phyloP scores from a whole-genome alignment of 2,113 vertebrate species.

The Natator depressus region DNA sequence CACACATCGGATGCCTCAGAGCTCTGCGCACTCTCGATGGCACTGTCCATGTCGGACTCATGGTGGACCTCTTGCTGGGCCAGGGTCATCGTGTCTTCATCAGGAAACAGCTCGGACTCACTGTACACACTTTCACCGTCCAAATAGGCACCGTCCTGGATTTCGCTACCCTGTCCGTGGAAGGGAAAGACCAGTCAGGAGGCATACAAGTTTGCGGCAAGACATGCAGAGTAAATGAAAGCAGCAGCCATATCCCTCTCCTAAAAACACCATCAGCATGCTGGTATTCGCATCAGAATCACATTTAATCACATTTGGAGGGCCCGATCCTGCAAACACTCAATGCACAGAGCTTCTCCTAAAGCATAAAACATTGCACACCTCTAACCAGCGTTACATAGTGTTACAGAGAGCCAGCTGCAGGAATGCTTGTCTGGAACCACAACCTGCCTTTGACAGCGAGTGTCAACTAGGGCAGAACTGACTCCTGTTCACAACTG shows the following conservation, averaged over 20 bases:
- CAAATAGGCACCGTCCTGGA: constrained; percentile 76
- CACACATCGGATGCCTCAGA: constrained; percentile 83
- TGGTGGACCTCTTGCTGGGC: constrained; percentile 80
- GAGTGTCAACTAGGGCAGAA: not conserved
- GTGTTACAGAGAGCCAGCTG: not conserved
- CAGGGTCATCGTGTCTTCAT: constrained; percentile 84
- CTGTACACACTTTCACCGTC: constrained; percentile 83
- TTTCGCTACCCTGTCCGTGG: constrained; percentile 77
- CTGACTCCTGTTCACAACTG: not conserved
- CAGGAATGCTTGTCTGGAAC: not conserved
- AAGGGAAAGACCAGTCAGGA: not conserved
- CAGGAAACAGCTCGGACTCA: constrained; percentile 81
- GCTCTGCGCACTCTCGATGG: constrained; percentile 87
- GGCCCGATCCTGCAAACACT: not conserved
- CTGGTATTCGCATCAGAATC: not conserved
- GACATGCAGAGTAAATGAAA: not conserved
- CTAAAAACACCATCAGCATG: not conserved
- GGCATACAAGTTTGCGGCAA: not conserved
- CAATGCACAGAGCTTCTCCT: not conserved
- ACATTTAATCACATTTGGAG: not conserved
- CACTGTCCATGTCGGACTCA: constrained; percentile 92
- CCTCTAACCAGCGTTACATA: not conserved
- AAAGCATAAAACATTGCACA: not conserved
- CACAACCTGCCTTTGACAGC: not conserved
- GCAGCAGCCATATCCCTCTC: not conserved